A percentile compares a stretch with the other conserved stretches of the same genome.
These are phyloP conservation scores for Parauchenoglanis ngamensis DNA, from an alignment of 2,797 vertebrate genomes.

Conservation along the genomic window DNA sequence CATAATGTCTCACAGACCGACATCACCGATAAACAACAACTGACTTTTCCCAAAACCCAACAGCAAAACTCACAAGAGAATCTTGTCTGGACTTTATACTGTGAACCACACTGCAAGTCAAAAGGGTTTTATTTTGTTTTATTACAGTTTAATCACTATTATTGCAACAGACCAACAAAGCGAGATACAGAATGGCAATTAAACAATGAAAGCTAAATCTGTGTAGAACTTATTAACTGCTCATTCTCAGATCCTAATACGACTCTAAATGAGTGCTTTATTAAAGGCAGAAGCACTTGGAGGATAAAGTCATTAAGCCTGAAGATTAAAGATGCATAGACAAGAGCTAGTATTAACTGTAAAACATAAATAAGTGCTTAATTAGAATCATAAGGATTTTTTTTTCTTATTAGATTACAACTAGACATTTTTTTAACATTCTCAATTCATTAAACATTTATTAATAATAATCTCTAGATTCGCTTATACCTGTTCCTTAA, in stretches of 20 bases:
- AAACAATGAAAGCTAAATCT: conserved; percentile 4
- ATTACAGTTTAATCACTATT: conserved; percentile 21
- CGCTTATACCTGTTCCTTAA: background rate
- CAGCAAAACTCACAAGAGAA: background rate
- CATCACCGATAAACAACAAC: background rate
- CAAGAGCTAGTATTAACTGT: background rate
- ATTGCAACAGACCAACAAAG: conserved; percentile 4
- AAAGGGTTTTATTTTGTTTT: background rate
- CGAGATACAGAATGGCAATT: conserved; percentile 10
- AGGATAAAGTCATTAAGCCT: conserved; percentile 16
- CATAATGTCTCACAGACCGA: background rate
- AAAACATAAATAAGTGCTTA: conserved; percentile 2
- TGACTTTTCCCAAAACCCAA: background rate
- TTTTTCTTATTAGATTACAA: background rate
- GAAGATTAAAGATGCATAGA: background rate
- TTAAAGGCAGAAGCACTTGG: conserved; percentile 24
- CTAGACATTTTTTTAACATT: background rate
- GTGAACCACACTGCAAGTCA: background rate
- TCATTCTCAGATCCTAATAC: background rate
- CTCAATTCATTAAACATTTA: background rate
- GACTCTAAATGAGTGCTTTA: conserved; percentile 16
- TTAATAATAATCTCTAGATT: background rate
- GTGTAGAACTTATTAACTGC: conserved; percentile 15
- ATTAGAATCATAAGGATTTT: background rate
- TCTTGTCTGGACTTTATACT: background rate